Percentiles rank a stretch among this genome's conserved stretches.
Evolutionary conservation across 1,140 invertebrate species (phyloP).

Genomic region (Drosophila kanapiae): DNA sequence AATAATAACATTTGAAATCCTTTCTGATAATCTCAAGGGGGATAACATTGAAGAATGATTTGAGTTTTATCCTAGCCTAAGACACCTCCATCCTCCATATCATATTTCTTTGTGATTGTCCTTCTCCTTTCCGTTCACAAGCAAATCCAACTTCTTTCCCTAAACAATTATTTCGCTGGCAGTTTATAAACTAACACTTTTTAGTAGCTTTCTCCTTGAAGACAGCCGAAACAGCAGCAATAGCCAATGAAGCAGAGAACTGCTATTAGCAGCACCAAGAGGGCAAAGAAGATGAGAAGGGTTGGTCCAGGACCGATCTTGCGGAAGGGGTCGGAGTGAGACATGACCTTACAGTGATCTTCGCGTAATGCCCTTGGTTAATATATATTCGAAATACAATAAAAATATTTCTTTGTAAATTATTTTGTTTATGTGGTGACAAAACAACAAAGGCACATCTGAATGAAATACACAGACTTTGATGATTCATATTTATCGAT

Average conservation of each 20-base stretch:
- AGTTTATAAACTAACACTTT: background rate
- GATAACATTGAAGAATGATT: no score
- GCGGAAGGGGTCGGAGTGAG: background rate
- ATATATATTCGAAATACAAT: background rate
- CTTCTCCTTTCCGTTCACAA: no score
- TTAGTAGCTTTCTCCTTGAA: background rate
- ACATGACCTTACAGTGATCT: background rate
- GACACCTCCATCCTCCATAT: background rate
- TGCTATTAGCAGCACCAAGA: background rate
- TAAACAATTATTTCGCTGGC: background rate
- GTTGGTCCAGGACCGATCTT: background rate
- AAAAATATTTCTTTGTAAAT: background rate
- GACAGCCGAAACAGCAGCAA: slow-evolving; percentile 19
- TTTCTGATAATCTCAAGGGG: no score
- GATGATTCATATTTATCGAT: no score
- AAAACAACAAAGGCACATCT: background rate
- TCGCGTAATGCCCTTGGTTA: background rate
- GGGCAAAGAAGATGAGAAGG: background rate
- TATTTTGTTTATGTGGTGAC: background rate
- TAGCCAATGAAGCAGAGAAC: slow-evolving; percentile 22
- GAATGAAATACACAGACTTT: background rate
- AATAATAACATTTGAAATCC: background rate
- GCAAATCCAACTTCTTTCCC: no score
- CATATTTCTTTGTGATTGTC: no score
- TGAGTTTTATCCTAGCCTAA: background rate